A percentile compares a stretch with the other conserved stretches of the same genome.
Evolutionary conservation across 2,113 vertebrate genomes (phyloP).

Genomic region (Carassius gibelio): DNA sequence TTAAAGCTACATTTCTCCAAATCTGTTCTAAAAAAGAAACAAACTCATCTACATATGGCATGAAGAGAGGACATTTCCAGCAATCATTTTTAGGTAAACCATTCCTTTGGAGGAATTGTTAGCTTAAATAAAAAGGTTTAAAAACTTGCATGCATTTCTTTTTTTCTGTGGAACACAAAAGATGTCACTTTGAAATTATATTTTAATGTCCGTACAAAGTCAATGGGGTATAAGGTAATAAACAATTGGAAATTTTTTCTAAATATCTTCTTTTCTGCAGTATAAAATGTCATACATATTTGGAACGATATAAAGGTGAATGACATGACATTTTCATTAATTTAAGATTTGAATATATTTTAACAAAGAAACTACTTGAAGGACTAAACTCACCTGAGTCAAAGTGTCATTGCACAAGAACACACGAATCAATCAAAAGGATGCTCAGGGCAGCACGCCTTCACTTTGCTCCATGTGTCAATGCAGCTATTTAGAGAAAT

Average conservation of each 20-base stretch:
- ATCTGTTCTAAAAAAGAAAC: not conserved
- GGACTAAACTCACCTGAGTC: constrained; percentile 67
- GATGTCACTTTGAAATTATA: too few relatives aligned
- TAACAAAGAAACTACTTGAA: not conserved
- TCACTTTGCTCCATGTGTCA: constrained; percentile 81
- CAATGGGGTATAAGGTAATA: not conserved
- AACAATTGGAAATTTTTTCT: not conserved
- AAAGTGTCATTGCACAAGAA: constrained; percentile 58
- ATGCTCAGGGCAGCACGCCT: constrained; percentile 81
- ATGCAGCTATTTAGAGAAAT: constrained; percentile 72
- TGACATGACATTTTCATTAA: not conserved
- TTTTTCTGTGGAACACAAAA: not conserved
- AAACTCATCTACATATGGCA: not conserved
- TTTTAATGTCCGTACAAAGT: not conserved
- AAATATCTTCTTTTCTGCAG: not conserved
- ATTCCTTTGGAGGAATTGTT: not conserved
- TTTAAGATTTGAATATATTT: not conserved
- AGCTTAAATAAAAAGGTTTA: not conserved
- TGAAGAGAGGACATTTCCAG: too few relatives aligned
- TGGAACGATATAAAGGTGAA: not conserved
- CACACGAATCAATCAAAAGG: constrained; percentile 75
- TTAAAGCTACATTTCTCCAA: not conserved
- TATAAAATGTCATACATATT: not conserved
- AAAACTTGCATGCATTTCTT: not conserved
- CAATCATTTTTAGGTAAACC: too few relatives aligned